Base-by-base conservation (phyloP, 2,888 invertebrate genomes). In the Dusona sp. region DNA sequence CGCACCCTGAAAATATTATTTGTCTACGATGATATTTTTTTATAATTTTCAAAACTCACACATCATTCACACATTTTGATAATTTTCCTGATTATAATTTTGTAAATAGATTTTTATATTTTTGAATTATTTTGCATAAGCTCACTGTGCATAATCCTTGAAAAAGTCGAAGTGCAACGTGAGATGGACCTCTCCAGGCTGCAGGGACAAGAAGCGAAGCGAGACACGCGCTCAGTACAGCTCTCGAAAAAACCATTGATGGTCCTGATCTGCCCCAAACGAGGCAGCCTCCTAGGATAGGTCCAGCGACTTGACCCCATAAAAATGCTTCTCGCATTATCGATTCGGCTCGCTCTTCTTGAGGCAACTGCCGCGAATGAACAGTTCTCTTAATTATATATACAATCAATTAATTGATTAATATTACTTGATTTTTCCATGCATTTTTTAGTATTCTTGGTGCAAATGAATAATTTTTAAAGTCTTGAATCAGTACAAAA, bases 281-380 rank as follows among this genome's bases (percentile, higher is more conserved):
- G 80, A 95, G 92, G 89, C 95, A 95, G 1, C 95, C 95, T 0
- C 95, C 95, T 48, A 96, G 90, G 29, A 94, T 94, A 3, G 95
- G 95, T 0, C 95, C 95, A 13, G 95, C 94, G 1, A 95, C 92
- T 81, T 95, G 95, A 22, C 95, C 96, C 95, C 95, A 95, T 90
- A 96, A 94, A 89, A 95, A 96, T 7, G 95, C 95, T 88, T 95
- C 95, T 25, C 95, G 93, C 91, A 96, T 93, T 57, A 95, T 95
- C 1, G 95, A 95, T 89, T 95, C 95, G 1, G 95, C 95, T 85
- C 95, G 93, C 89, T 96, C 96, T 13, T 95, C 95, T 88, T 95
- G 94, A 0, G 95, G 95, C 92, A 95, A 94, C 93, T 94, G 72
- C 42, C 22, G 42, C 16, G 38, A 64, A 79, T 75, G 6, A 85